These are phyloP conservation scores for Neoseiulus cucumeris DNA, from an alignment of 1,140 invertebrate genomes.

Conservation along the genomic window DNA sequence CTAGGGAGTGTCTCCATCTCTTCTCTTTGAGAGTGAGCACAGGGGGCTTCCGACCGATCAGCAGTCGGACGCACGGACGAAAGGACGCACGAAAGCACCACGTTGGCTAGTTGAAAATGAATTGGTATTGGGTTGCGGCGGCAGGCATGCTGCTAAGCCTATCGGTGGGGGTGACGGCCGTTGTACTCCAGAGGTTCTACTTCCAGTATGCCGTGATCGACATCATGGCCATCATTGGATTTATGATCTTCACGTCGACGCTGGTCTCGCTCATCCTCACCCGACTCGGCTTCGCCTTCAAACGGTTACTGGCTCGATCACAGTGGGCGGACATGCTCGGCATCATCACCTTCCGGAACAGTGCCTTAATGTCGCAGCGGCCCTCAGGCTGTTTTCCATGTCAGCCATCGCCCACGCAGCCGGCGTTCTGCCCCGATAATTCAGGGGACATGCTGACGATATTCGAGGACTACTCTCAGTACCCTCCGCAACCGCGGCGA, in stretches of 20 bases:
- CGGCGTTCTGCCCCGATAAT: slow-evolving; percentile 8
- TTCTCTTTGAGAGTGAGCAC: too few species aligned
- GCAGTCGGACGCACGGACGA: too few species aligned
- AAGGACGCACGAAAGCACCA: too few species aligned
- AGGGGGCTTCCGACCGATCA: too few species aligned
- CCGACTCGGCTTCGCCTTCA: slow-evolving; percentile 6
- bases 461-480: slow-evolving; percentile 9
- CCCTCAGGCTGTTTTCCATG: neutral
- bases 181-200: slow-evolving; percentile 6
- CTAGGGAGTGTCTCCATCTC: too few species aligned
- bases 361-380: slow-evolving; percentile 12
- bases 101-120: neutral
- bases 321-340: slow-evolving; percentile 9
- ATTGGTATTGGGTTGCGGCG: slow-evolving; percentile 6
- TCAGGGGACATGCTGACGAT: slow-evolving; percentile 8
- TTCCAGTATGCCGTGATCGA: slow-evolving; percentile 4
- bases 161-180: slow-evolving; percentile 8
- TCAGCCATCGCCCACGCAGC: neutral
- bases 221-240: slow-evolving; percentile 11
- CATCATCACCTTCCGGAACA: slow-evolving; percentile 10
- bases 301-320: slow-evolving; percentile 5
- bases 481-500: neutral
- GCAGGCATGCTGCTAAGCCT: slow-evolving; percentile 9
- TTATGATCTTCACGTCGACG: slow-evolving; percentile 10
- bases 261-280: slow-evolving; percentile 8